Base-by-base conservation (phyloP, 2,797 vertebrate genomes). In the Oophaga sylvatica region DNA sequence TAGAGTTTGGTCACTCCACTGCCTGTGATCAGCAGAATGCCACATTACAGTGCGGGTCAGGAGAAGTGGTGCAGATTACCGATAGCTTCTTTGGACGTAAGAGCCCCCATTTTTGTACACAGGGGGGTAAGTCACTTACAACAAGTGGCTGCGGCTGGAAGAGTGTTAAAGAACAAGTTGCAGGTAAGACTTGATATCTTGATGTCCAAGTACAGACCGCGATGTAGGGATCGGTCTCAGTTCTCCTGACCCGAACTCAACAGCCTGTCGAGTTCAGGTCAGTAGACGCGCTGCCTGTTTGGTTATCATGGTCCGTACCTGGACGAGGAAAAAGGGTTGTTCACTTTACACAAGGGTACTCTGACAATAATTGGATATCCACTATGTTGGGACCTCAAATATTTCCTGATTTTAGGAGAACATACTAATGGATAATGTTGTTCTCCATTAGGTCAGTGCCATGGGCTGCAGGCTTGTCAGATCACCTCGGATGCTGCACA, bases 381-480 rank as follows among this genome's bases (percentile, higher is more conserved):
- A 1, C 26, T 15, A 16, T 2, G 15, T 29, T 70, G 31, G 4
- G 67, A 16, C 26, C 26, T 12, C 26, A 29, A 35, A 45, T 41
- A 75, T 76, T 53, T 53, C 22, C 45, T 56, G 6, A n/a, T 26
- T 1, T 77, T 1, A 53, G 5, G 8, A 29, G 48, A 12, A 20
- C 45, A 26, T 13, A 16, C 29, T 80, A 41, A 85, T 13, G 53
- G 9, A 60, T 68, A 78, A 45, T 77, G 26, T 83, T 67, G 17
- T 84, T 8, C 59, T 73, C 73, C 86, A 86, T 48, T 91, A 99
- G 98, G 92, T 31, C 94, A 96, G 62, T 98, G 97, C 79, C 97
- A 95, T 0, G 96, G 98, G 82, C 96, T 96, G 71, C 97, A 98
- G 91, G 95, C 94, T 1, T 99, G 97, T 90, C 98, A 98, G 93